phyloP scores from a whole-genome alignment of 2,113 vertebrate species.

The Pipra filicauda region DNA sequence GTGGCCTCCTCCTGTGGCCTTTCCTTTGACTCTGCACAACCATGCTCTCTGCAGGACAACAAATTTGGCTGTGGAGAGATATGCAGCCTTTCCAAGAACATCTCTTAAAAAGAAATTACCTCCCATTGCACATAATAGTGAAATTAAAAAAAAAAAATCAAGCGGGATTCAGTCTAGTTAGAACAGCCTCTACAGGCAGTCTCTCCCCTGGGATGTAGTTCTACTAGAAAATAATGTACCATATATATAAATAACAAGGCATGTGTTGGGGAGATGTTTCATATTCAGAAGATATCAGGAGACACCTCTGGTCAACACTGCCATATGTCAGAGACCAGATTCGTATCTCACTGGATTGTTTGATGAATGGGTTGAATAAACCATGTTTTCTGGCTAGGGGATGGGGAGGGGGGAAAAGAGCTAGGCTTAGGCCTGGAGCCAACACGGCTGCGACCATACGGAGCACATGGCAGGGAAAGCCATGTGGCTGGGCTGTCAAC shows the following conservation, averaged over 20 bases:
- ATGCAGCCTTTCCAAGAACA: not conserved
- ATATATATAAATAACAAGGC: not conserved
- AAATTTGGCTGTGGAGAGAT: not conserved
- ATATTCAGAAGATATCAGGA: not conserved
- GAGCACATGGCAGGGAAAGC: no score
- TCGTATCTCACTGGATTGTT: no score
- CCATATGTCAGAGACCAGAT: not conserved
- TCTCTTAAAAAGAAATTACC: not conserved
- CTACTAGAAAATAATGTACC: not conserved
- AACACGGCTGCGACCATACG: no score
- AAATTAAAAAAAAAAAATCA: not conserved
- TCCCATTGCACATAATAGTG: not conserved
- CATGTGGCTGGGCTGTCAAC: no score
- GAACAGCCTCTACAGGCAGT: not conserved
- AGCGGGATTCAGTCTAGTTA: not conserved
- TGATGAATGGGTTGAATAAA: no score
- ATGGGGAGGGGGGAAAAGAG: no score
- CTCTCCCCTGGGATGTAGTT: not conserved
- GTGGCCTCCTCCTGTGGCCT: not conserved
- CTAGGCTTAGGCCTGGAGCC: no score
- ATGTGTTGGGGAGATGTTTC: not conserved
- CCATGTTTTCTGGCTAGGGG: no score
- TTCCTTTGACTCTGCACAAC: fast-evolving
- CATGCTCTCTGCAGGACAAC: not conserved
- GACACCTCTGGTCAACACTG: not conserved